These are phyloP conservation scores for Copidosoma aretas DNA, from an alignment of 2,888 invertebrate genomes.

Conservation along the genomic window DNA sequence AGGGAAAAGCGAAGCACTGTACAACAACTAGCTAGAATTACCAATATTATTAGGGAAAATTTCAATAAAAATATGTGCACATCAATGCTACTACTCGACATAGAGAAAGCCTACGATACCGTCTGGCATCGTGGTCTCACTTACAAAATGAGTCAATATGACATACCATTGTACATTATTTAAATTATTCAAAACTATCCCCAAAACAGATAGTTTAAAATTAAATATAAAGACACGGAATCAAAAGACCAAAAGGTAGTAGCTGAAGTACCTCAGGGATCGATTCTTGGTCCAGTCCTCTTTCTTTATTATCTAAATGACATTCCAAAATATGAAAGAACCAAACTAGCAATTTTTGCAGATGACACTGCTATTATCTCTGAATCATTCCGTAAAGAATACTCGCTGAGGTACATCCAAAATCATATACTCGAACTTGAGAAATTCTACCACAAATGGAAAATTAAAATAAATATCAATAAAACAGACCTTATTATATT, in stretches of 20 bases:
- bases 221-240: constrained; percentile 37
- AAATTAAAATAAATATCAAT: constrained; percentile 10
- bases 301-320: constrained; percentile 41
- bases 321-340: constrained; percentile 33
- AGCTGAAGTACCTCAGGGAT: constrained; percentile 40
- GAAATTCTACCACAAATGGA: constrained; percentile 15
- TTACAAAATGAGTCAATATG: constrained; percentile 33
- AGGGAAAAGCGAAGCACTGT: constrained; percentile 5
- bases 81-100: constrained; percentile 16
- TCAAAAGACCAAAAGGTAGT: constrained; percentile 18
- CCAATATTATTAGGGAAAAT: not conserved
- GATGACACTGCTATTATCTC: constrained; percentile 44
- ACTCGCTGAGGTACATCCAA: not conserved
- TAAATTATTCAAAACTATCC: constrained; percentile 45
- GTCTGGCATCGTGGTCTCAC: constrained; percentile 13
- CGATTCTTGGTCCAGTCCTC: constrained; percentile 37
- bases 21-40: constrained; percentile 8
- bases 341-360: constrained; percentile 40
- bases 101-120: constrained; percentile 21
- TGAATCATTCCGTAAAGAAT: constrained; percentile 18
- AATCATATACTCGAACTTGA: not conserved
- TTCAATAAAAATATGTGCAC: constrained; percentile 19
- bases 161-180: constrained; percentile 42
- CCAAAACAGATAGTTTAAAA: constrained; percentile 43
- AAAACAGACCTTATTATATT: constrained; percentile 21